Conservation (phyloP, 1,140 invertebrate species). For the Drosophila fuyamai region DNA sequence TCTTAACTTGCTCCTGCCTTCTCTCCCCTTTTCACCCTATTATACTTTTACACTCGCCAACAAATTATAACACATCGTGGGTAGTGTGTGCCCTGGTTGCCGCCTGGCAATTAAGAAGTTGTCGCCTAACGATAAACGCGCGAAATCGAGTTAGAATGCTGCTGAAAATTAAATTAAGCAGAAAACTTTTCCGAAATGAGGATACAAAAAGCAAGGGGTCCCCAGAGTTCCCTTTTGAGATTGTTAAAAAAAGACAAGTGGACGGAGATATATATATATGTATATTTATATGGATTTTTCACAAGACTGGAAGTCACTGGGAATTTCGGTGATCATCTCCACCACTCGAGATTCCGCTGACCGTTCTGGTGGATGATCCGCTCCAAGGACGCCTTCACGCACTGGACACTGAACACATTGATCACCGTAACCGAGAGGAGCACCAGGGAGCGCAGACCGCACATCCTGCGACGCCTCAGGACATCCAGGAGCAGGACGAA, state of each 20-base stretch:
- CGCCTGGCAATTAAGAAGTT: constrained; percentile 77
- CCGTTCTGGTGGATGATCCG: background rate
- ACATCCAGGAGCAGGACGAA: background rate
- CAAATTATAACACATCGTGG: constrained; percentile 8
- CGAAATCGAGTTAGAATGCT: constrained; percentile 68
- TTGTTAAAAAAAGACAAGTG: background rate
- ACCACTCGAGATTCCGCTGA: background rate
- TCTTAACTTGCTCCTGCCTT: background rate
- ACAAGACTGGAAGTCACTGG: background rate
- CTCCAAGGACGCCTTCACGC: background rate
- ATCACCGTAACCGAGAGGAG: background rate
- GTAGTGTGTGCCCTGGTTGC: constrained; percentile 1
- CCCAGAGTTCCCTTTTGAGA: too few species aligned
- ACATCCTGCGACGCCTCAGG: background rate
- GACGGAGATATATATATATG: background rate
- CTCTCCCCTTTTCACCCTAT: background rate
- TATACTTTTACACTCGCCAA: constrained; percentile 1
- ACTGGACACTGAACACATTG: background rate
- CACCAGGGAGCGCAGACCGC: background rate
- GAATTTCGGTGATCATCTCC: background rate
- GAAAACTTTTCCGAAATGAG: constrained; percentile 44
- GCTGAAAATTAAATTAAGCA: constrained; percentile 70
- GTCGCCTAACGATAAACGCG: constrained; percentile 54
- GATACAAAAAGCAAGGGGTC: background rate
- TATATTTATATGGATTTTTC: background rate